A percentile compares a stretch with the other conserved stretches of the same genome.
These are phyloP conservation scores for Eucriotettix oculatus DNA, from an alignment of 2,888 invertebrate genomes.

Conservation along the genomic window DNA sequence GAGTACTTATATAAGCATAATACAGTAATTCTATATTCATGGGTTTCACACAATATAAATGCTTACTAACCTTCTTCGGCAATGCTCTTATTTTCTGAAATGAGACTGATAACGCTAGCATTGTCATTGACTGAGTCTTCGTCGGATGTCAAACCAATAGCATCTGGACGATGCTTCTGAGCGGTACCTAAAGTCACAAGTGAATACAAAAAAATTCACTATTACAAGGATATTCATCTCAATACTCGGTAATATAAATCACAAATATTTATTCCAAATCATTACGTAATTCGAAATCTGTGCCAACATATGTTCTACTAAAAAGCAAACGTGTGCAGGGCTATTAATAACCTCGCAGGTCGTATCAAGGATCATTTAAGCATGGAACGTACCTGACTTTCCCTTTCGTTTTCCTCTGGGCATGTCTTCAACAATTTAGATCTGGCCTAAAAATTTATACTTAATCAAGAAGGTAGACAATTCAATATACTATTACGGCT, in stretches of 20 bases:
- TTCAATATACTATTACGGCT: constrained; percentile 54
- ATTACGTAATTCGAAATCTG: not conserved
- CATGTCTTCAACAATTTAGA: constrained; percentile 36
- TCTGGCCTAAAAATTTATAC: constrained; percentile 38
- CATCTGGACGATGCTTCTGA: constrained; percentile 6
- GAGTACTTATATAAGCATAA: no score
- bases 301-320: constrained; percentile 3
- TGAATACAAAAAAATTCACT: not conserved
- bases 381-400: constrained; percentile 44
- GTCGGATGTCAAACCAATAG: constrained; percentile 37
- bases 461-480: constrained; percentile 68
- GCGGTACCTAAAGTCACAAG: constrained; percentile 3
- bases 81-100: constrained; percentile 54
- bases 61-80: constrained; percentile 30
- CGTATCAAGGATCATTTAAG: constrained; percentile 16
- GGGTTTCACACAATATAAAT: no score
- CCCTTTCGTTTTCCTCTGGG: constrained; percentile 62
- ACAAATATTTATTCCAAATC: not conserved
- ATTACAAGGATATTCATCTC: not conserved
- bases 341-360: not conserved
- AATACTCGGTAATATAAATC: not conserved
- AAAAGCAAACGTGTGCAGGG: not conserved
- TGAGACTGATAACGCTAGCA: constrained; percentile 60
- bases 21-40: no score
- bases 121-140: constrained; percentile 68